Evolutionary conservation across 2,113 vertebrate species (phyloP), one percentile per base, ranked within the genome.

Genomic region (Phaetusa simplex): DNA sequence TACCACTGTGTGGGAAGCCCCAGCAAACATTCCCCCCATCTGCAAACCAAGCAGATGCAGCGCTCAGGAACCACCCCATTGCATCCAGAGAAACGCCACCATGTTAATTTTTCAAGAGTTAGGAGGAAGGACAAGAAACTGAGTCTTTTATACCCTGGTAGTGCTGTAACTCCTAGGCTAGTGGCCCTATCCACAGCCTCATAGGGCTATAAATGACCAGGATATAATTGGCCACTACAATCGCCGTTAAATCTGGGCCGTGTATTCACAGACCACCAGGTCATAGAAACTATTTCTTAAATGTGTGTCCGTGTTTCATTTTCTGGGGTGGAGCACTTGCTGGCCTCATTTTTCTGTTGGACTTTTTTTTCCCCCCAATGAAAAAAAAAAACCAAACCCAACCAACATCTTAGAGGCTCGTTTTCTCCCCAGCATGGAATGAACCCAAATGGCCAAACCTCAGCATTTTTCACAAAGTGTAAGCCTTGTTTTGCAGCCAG

Each of bases 401-500:
- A 21, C 23, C 13, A 62, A 22, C 32, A 30, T 69, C 67, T 61
- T 86, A 88, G 56, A 91, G 52, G 36, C 10, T 88, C 9, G 3
- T 72, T 96, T 94, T 96, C 70, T 94, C 24, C 74, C 74, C 62
- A 79, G 36, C 42, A 45, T 52, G 50, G 74, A 92, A 86, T 59
- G 85, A 86, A 66, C 79, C 16, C 11, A 34, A 58, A 95, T 4
- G 26, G 82, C 76, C 82, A 93, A 88, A 95, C 74, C 76, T 96
- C 95, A 92, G 55, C 79, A 64, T 88, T 92, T 88, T 94, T 86
- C 88, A 62, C 53, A 4, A 80, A 94, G 82, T 72, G 38, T 15
- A 58, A 90, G 58, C 79, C 71, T 91, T 92, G 84, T 80, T 87
- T 94, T 73, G 53, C 78, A 92, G 92, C 74, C 93, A 93, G 74